Evolutionary conservation across 1,140 invertebrate genomes (phyloP), one percentile per base, ranked within the genome.

Genomic region (Drosophila sp.): DNA sequence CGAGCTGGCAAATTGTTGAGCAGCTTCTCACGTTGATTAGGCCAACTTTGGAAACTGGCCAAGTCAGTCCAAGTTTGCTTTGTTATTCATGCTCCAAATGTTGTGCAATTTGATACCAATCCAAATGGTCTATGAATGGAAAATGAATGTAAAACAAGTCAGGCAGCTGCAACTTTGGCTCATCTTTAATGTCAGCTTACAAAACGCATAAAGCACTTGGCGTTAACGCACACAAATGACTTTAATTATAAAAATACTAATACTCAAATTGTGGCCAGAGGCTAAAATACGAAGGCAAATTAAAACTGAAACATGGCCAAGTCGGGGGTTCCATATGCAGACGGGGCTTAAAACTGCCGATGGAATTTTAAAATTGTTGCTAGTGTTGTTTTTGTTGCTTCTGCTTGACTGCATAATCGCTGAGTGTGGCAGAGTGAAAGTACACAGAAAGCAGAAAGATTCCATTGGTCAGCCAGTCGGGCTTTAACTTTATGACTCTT

Each of bases 391-490:
- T 53, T 40, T 81, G 81, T 65, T 76, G 54, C 65, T 69, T 63
- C 40, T 81, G 81, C 70, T 78, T 86, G 80, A 75, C 78, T 86
- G 82, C 78, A 76, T 80, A 84, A 77, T 76, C 73, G 74, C 57
- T 38, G 38, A 46, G 43, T 76, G 77, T 83, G 80, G 75, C 71
- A 64, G 78, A 81, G 81, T 86, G 81, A 84, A 84, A 84, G 81
- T 84, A 70, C 77, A 63, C 80, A 75, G 80, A 82, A 82, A 82
- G 80, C 72, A 69, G 71, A 74, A 76, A 77, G 64, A 36, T 69
- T 50, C 27, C 56, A 70, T 14, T 40, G 72, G 81, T 69, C 77
- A 67, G n/a, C n/a, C n/a, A n/a, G 57, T 69, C 45, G 59, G 41
- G 61, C 65, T 46, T 51, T 72, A 66, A 46, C 43, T 73, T 70